Conservation (phyloP, 2,797 vertebrate genomes). For the Anableps anableps region DNA sequence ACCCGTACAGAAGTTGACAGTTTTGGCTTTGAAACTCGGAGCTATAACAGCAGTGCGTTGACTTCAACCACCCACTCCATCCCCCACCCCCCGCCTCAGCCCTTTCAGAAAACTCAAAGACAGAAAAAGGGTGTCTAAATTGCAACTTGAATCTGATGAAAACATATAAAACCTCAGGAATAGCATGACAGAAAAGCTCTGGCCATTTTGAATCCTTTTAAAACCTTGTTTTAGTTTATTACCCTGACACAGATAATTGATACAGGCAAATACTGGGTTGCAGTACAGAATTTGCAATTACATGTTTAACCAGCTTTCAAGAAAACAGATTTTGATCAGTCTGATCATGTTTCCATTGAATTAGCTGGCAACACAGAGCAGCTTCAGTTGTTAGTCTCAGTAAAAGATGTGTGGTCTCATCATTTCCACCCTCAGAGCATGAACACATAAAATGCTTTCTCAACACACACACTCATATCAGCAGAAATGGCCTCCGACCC, state of each 20-base stretch:
- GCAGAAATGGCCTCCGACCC: conserved; percentile 48
- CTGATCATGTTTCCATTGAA: conserved; percentile 17
- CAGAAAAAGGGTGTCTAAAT: not conserved
- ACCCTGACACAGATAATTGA: not conserved
- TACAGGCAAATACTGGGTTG: not conserved
- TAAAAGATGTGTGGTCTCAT: conserved; percentile 60
- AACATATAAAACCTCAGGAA: not conserved
- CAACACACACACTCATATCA: conserved; percentile 25
- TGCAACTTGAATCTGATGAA: not conserved
- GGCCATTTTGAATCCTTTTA: not conserved
- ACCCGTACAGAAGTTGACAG: not conserved
- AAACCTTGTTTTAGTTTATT: not conserved
- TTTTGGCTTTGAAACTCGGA: not conserved
- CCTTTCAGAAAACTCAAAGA: not conserved
- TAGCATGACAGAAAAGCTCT: not conserved
- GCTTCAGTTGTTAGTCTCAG: conserved; percentile 23
- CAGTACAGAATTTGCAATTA: conserved; percentile 18
- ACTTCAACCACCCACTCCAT: not conserved
- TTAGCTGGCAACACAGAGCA: not conserved
- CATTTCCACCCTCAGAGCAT: conserved; percentile 22
- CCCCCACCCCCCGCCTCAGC: not conserved
- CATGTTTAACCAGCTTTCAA: conserved; percentile 22
- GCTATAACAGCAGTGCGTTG: not conserved
- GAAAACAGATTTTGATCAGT: conserved; percentile 9
- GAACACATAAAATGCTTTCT: conserved; percentile 45